Evolutionary conservation across 2,113 vertebrate species (phyloP).

Genomic region (Narcine bancroftii): DNA sequence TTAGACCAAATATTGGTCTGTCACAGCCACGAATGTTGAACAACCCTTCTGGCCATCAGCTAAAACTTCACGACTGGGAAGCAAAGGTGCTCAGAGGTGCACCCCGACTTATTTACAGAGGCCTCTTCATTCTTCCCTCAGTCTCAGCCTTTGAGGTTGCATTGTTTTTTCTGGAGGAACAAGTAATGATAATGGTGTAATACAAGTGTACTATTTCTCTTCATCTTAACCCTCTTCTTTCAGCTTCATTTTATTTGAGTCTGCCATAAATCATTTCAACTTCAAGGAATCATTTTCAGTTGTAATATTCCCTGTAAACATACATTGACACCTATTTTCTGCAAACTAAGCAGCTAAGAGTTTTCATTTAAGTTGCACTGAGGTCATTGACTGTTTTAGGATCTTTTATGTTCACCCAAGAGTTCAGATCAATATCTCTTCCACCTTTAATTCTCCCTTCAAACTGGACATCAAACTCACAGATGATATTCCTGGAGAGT

Average conservation of each 20-base stretch:
- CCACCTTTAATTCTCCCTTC: not conserved
- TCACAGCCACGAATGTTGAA: too few relatives aligned
- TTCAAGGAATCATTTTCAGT: not conserved
- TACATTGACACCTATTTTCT: not conserved
- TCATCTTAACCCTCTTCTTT: not conserved
- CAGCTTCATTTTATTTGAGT: not conserved
- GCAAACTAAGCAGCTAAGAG: not conserved
- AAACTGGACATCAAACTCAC: not conserved
- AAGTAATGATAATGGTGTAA: not conserved
- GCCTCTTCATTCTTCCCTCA: too few relatives aligned
- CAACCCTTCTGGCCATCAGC: too few relatives aligned
- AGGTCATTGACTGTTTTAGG: not conserved
- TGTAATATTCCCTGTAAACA: not conserved
- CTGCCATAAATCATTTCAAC: not conserved
- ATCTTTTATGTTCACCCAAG: not conserved
- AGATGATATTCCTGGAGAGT: not conserved
- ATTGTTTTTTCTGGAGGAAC: too few relatives aligned
- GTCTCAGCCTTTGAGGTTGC: not conserved
- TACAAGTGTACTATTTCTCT: not conserved
- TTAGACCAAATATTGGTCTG: too few relatives aligned
- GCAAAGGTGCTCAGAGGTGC: too few relatives aligned
- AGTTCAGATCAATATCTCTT: not conserved
- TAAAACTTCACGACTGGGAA: too few relatives aligned
- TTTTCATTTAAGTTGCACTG: not conserved
- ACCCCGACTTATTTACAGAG: not conserved